Evolutionary conservation across 2,888 invertebrate species (phyloP), one percentile per base, ranked within the genome.

Genomic region (Anthrax anthrax): DNA sequence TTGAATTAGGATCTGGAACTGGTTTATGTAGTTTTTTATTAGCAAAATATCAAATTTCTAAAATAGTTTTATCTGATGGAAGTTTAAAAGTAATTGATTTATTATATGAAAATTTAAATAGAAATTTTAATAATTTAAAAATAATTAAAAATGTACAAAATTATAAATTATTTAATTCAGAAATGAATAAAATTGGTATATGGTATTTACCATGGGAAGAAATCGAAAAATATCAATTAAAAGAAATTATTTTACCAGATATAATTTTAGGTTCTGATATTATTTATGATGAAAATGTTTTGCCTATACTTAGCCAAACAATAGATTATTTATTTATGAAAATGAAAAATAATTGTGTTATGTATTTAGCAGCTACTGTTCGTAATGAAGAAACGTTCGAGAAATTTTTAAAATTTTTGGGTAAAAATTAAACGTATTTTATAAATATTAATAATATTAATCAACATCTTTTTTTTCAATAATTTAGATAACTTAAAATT

Each of bases 1-100:
- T 87, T 6, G 88, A 88, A 69, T 67, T 88, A 5, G 88, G 88
- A 13, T 79, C 83, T 13, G 88, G 88, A 23, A 72, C 81, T 17
- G 88, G 88, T 1, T 71, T 87, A 44, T 74, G 81, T 36, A 84
- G 86, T 17, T 70, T 86, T 36, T 68, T 75, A 4, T 63, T 80
- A 36, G 68, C 74, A 27, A 72, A 74, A 46, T 59, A 66, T 42
- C 27, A 54, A 1, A 72, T 77, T 1, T 64, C 69, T 44, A 64
- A 70, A 42, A 70, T 82, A 40, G 67, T 73, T 44, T 72, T 87
- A 43, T 78, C 80, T 16, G 88, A 88, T 62, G 81, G 78, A 56
- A 85, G 85, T 58, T 57, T 64, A 1, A 69, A 72, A 42, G 86
- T 88, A 19, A 62, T 87, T 17, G 67, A 73, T 32, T 69, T 75